Evolutionary conservation across 2,888 invertebrate genomes (phyloP).

Genomic region (Tyria jacobaeae): DNA sequence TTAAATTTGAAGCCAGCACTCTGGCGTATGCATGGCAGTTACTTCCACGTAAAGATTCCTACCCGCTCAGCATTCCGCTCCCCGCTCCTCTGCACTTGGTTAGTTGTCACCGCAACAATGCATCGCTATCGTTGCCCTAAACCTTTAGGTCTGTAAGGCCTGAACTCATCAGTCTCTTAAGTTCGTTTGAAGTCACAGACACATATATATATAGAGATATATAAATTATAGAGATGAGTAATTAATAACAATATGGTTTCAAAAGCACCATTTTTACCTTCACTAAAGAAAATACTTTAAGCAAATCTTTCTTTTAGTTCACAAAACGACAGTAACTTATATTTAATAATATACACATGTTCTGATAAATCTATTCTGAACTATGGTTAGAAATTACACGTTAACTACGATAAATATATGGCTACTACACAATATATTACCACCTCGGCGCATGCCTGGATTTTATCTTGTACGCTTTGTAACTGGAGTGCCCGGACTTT

Average conservation of each 20-base stretch:
- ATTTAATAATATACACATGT: background rate
- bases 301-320: background rate
- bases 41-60: background rate
- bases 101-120: too few relatives aligned
- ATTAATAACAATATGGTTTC: too few relatives aligned
- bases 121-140: too few relatives aligned
- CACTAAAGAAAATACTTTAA: background rate
- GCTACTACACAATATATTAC: background rate
- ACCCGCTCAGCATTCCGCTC: too few relatives aligned
- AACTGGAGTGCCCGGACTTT: background rate
- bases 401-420: conserved; percentile 8
- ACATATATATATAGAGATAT: background rate
- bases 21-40: background rate
- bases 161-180: background rate
- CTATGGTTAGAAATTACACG: background rate
- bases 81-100: too few relatives aligned
- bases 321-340: background rate
- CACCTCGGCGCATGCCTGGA: background rate
- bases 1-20: too few relatives aligned
- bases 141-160: background rate
- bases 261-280: too few relatives aligned
- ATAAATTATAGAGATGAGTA: too few relatives aligned
- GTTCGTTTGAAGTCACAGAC: background rate
- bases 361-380: background rate
- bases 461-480: conserved; percentile 4